A percentile compares a stretch with the other conserved stretches of the same genome.
Conservation (phyloP, 2,888 invertebrate species). For the Tipula unca region DNA sequence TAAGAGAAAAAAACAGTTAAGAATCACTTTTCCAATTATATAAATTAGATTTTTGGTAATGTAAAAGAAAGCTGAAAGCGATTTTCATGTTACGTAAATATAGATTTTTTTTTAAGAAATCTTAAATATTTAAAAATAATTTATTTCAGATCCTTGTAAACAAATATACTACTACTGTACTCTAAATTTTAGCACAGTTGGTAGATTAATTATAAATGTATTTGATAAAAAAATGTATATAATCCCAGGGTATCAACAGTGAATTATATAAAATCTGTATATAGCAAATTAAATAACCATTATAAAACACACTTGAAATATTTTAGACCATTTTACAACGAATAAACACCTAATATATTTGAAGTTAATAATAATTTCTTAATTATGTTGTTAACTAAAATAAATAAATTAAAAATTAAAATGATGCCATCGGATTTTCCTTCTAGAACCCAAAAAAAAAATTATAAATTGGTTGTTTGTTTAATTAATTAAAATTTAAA, state of each 20-base stretch:
- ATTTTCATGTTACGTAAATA: not conserved
- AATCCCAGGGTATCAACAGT: not conserved
- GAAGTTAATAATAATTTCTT: not conserved
- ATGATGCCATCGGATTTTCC: not conserved
- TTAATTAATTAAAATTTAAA: not conserved
- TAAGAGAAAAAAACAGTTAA: not conserved
- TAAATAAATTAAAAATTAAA: not conserved
- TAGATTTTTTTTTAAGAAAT: no score
- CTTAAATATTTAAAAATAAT: not conserved
- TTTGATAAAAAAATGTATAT: not conserved
- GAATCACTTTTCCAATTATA: not conserved
- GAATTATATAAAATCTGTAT: not conserved
- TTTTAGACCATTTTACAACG: not conserved
- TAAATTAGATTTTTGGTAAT: not conserved
- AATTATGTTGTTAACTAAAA: not conserved
- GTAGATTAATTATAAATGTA: not conserved
- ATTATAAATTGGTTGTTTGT: not conserved
- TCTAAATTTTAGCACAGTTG: not conserved
- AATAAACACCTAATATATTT: not conserved
- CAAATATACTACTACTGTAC: not conserved
- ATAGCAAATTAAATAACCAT: not conserved
- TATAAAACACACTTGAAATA: not conserved
- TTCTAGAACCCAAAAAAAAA: not conserved
- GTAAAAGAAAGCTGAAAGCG: not conserved
- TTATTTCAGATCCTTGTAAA: not conserved